Percentiles rank a stretch among this genome's conserved stretches.
phyloP scores from a whole-genome alignment of 2,888 invertebrate species.

The Leistus spinibarbis region DNA sequence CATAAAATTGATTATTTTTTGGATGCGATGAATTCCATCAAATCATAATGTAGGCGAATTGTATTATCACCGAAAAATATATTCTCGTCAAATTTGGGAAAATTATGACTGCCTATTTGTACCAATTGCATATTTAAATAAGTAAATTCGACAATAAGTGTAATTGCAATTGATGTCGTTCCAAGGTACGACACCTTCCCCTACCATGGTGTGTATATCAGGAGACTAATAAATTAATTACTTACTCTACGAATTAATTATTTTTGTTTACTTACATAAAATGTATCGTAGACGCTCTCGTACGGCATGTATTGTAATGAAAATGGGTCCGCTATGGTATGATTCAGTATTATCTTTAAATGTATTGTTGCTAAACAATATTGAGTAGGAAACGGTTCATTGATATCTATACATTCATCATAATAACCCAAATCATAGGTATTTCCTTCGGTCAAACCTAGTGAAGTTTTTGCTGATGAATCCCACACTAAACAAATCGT shows the following conservation, averaged over 20 bases:
- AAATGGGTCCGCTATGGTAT: conserved; percentile 47
- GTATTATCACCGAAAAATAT: too few relatives aligned
- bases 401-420: conserved; percentile 61
- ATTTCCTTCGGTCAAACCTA: conserved; percentile 63
- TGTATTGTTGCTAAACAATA: conserved; percentile 53
- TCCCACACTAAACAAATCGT: conserved; percentile 63
- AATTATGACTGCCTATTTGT: too few relatives aligned
- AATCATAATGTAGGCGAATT: too few relatives aligned
- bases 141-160: too few relatives aligned
- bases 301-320: conserved; percentile 50
- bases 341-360: conserved; percentile 46
- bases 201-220: too few relatives aligned
- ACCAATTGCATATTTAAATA: too few relatives aligned
- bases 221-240: too few relatives aligned
- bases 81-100: too few relatives aligned
- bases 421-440: conserved; percentile 66
- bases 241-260: too few relatives aligned
- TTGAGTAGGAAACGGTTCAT: conserved; percentile 54
- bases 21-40: too few relatives aligned
- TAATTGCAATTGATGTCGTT: too few relatives aligned
- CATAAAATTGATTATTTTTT: background rate
- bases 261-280: conserved; percentile 50
- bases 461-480: conserved; percentile 63
- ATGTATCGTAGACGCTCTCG: conserved; percentile 49
- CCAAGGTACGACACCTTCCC: too few relatives aligned